Base-by-base conservation (phyloP, 2,113 vertebrate genomes). In the Crotalus viridis region DNA sequence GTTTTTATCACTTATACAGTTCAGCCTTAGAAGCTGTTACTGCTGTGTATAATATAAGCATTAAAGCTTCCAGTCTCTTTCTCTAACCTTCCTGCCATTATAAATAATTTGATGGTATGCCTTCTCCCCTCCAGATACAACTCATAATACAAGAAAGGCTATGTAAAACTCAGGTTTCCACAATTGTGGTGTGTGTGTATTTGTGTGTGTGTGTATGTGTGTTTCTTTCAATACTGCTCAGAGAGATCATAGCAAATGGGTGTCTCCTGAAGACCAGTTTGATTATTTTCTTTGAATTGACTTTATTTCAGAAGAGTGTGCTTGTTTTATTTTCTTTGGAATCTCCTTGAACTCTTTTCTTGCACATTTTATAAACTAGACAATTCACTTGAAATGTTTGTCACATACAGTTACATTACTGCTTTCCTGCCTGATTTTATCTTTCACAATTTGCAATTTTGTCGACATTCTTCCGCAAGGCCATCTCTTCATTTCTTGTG, bases 261-360 rank as follows among this genome's bases (percentile, higher is more conserved):
- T 54, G 61, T 55, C 22, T 56, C 28, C 26, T 92, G 55, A 94
- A 94, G 24, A 93, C 93, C 90, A 93, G 13, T 56, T 87, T 93
- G 19, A 85, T 2, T 92, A 24, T 54, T 64, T 52, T 54, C 90
- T 88, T 88, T 94, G 48, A 0, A 0, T 89, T 86, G 61, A 90
- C 90, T 93, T 93, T 93, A 56, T 94, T 96, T 94, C 85, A 59
- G 3, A 10, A 51, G 93, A 7, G 56, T 10, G 91, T 54, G 39
- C 81, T 92, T 95, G 89, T 93, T 94, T 74, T 87, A 0, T 26
- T 86, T 94, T 64, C 93, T 52, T 0, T 59, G 91, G 39, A 12
- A 94, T 94, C 5, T 86, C 95, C 89, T 91, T 95, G 87, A 96
- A 94, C 85, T 92, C 94, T 93, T 88, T 8, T 64, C 33, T 92